Evolutionary conservation across 2,113 vertebrate genomes (phyloP).

Genomic region (Oplegnathus fasciatus): DNA sequence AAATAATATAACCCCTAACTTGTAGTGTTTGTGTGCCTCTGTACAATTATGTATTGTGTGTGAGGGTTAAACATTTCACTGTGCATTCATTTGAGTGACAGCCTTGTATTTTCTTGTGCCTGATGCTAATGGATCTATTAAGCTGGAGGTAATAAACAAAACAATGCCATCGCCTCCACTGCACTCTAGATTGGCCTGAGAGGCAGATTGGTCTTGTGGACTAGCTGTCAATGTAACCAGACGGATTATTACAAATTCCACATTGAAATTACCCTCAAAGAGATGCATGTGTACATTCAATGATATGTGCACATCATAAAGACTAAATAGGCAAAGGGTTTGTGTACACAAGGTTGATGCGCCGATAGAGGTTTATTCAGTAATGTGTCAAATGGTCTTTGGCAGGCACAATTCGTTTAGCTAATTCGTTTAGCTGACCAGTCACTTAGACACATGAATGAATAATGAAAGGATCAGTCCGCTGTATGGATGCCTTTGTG

Average conservation of each 20-base stretch:
- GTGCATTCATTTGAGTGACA: background rate
- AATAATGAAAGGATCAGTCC: background rate
- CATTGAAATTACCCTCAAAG: background rate
- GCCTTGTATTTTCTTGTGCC: background rate
- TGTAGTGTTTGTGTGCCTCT: background rate
- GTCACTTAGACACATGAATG: background rate
- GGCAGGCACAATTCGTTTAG: too few relatives aligned
- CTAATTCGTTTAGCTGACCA: background rate
- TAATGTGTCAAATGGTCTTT: slow-evolving; percentile 11
- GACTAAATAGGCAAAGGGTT: background rate
- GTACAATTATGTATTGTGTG: background rate
- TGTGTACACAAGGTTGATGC: background rate
- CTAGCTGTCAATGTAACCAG: background rate
- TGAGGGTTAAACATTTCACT: background rate
- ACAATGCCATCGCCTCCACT: background rate
- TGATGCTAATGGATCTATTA: slow-evolving; percentile 14
- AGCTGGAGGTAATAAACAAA: slow-evolving; percentile 17
- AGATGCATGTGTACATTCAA: slow-evolving; percentile 18
- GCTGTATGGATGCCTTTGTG: background rate
- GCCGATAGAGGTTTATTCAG: background rate
- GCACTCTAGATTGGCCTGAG: background rate
- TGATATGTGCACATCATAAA: background rate
- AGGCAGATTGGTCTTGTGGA: background rate
- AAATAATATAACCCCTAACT: background rate
- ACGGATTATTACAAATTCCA: background rate